Evolutionary conservation across 2,797 vertebrate genomes (phyloP), one percentile per base, ranked within the genome.

Genomic region (Trachurus trachurus): DNA sequence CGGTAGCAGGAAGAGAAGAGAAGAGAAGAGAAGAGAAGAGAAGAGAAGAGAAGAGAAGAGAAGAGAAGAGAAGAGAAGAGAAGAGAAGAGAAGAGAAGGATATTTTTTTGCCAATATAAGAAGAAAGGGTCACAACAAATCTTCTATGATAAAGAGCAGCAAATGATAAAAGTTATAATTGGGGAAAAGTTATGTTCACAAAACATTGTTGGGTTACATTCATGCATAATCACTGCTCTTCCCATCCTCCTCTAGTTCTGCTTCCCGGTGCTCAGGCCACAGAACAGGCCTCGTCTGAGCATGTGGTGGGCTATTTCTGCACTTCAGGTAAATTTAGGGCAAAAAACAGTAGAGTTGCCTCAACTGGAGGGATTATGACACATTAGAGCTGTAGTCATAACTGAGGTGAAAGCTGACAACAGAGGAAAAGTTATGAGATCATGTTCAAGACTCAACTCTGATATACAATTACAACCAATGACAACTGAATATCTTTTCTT

Each of bases 391-490:
- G 50, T 31, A 53, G 54, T 19, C 21, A 19, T 44, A 73, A 42
- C 56, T 71, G 78, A 76, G 73, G 65, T 61, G 77, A 63, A 60
- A 80, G 65, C 70, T 68, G 63, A 39, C 29, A 76, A 39, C 29
- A 76, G 39, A 45, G 19, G 53, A 54, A 76, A 78, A 58, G 11
- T 65, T 57, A 71, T 74, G 67, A 70, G 17, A 66, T 70, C 15
- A 45, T n/a, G 66, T 52, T 66, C 91, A 91, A 94, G 91, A 92
- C 87, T 94, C 94, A 96, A 96, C 95, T 96, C 95, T 93, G 94
- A 93, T 95, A 96, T 95, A 95, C 96, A 94, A 95, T 95, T 92
- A 93, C 93, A 95, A 94, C 96, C 95, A 96, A 94, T 95, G 95
- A 94, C 90, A 90, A 95, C 89, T 81, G 80, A 92, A 86, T 66